Evolutionary conservation across 2,113 vertebrate genomes (phyloP), one percentile per base, ranked within the genome.

Genomic region (Chelonoidis abingdonii): DNA sequence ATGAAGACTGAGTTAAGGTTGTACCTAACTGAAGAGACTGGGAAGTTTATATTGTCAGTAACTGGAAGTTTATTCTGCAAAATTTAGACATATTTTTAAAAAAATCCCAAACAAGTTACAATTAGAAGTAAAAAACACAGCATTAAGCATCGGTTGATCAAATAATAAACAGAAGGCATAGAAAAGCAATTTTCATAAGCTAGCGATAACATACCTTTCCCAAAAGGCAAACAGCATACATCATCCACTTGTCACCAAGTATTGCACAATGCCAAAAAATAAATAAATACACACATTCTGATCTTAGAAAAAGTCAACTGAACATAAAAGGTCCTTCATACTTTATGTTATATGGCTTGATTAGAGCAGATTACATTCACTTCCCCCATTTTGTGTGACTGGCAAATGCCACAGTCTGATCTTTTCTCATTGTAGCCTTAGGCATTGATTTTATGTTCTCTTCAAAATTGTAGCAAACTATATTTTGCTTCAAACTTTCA

Each of bases 1-100:
- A 44, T 47, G 57, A 31, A 44, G 25, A 53, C 21, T 10, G 0
- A 0, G 7, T 17, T 76, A 22, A 6, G 35, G 4, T 44, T 3
- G 0, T 41, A 4, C 3, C 21, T 5, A 3, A 2, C 13, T 56
- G 2, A 0, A 2, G 0, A 54, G 2, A 11, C 1, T 1, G 1
- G 3, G 0, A 1, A 82, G 2, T 4, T 0, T 80, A 1, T 25
- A 31, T n/a, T 27, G 27, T 4, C 14, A 4, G 19, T 2, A 0
- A 41, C 1, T 10, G 10, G 5, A 6, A 17, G 21, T 0, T 0
- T 11, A 53, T 17, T 29, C 49, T 19, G 72, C 22, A 59, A 14
- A 22, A 7, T 53, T 4, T 1, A 29, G 1, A 0, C 0, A 2
- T 1, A 4, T 21, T 22, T 57, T 16, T 29, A 9, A 59, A 81